Percentiles rank a stretch among this genome's conserved stretches.
phyloP scores from a whole-genome alignment of 2,797 vertebrate species.

The Microctenopoma stevenorrisi region DNA sequence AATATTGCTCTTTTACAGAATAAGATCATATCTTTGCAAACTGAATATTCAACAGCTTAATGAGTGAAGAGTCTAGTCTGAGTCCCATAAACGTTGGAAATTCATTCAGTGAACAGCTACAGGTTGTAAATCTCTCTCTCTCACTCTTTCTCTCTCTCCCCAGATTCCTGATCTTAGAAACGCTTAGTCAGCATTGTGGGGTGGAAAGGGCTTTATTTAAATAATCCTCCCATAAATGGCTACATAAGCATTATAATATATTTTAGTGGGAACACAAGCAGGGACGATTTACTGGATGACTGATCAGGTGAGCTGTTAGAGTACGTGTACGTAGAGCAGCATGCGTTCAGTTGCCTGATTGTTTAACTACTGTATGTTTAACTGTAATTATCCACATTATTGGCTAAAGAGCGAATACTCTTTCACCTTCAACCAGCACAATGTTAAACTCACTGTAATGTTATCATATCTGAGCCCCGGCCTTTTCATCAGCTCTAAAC shows the following conservation, averaged over 20 bases:
- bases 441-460: conserved; percentile 67
- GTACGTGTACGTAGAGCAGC: conserved; percentile 3
- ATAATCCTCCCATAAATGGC: conserved; percentile 60
- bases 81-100: conserved; percentile 55
- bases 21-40: conserved; percentile 74
- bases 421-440: conserved; percentile 71
- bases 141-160: conserved; percentile 8
- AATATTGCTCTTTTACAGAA: conserved; percentile 79
- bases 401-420: conserved; percentile 40
- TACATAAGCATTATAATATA: conserved; percentile 49
- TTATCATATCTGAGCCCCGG: conserved; percentile 65
- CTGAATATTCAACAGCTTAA: conserved; percentile 75
- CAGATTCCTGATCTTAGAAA: conserved; percentile 54
- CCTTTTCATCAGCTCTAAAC: conserved; percentile 69
- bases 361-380: conserved; percentile 54
- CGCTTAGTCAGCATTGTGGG: conserved; percentile 56
- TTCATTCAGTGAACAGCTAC: conserved; percentile 67
- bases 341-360: conserved; percentile 42
- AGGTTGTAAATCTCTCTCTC: conserved; percentile 61
- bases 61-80: conserved; percentile 59
- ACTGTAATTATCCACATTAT: conserved; percentile 58
- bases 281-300: conserved; percentile 52
- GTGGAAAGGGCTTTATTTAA: conserved; percentile 52
- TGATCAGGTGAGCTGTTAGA: conserved; percentile 43
- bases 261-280: conserved; percentile 44